phyloP scores from a whole-genome alignment of 23 tunicate species.

The Ascidia mentula region DNA sequence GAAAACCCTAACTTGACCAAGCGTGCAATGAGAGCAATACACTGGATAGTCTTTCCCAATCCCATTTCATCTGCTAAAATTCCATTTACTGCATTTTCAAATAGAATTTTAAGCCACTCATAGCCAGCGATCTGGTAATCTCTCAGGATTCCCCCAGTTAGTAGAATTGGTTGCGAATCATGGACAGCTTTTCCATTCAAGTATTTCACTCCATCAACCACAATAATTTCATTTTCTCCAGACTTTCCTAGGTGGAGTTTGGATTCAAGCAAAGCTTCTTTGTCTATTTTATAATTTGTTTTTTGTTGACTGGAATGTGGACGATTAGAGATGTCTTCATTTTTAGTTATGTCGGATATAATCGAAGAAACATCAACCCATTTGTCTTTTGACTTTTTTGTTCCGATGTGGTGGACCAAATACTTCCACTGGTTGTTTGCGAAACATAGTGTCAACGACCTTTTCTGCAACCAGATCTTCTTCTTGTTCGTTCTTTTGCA shows the following conservation, averaged over 20 bases:
- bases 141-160: constrained; percentile 76
- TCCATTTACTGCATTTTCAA: constrained; percentile 83
- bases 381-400: constrained; percentile 16
- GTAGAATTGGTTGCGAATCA: constrained; percentile 46
- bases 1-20: constrained; percentile 50
- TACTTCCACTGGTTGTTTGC: constrained; percentile 21
- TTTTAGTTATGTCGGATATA: neutral
- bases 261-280: constrained; percentile 20
- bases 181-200: constrained; percentile 46
- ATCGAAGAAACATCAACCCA: constrained; percentile 20
- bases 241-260: constrained; percentile 32
- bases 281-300: constrained; percentile 11
- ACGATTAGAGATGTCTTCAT: constrained; percentile 1
- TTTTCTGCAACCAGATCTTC: constrained; percentile 38
- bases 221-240: constrained; percentile 6
- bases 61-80: constrained; percentile 98
- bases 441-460: constrained; percentile 12
- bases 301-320: neutral
- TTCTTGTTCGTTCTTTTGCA: constrained; percentile 4
- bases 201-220: constrained; percentile 45
- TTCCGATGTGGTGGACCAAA: constrained; percentile 15
- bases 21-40: constrained; percentile 75
- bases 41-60: constrained; percentile 90
- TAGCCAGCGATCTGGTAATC: constrained; percentile 78
- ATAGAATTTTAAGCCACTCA: constrained; percentile 82